Base-by-base conservation (phyloP, 1,140 invertebrate species). In the Ptiloglossa arizonensis region DNA sequence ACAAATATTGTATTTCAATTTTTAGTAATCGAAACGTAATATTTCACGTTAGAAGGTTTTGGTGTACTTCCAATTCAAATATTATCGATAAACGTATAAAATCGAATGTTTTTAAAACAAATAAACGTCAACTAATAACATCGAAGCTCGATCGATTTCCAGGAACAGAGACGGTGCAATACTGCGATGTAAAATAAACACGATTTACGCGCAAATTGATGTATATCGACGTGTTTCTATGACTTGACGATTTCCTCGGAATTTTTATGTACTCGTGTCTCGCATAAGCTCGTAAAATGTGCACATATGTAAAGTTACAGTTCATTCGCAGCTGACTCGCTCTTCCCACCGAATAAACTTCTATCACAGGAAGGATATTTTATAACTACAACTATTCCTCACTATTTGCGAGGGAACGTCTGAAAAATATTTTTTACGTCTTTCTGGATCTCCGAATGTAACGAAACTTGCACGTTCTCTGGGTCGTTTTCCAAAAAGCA, bases 291-390 rank as follows among this genome's bases (percentile, higher is more conserved):
- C 57, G 70, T 73, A 73, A 73, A 73, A 63, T 17, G 59, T 73
- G 35, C 59, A n/a, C n/a, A 50, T 59, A 44, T 24, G 32, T 32
- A 59, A 70, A 70, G 68, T 70, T 70, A 70, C 54, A 70, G 68
- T 70, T 70, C 54, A 59, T 73, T 73, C 59, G 71, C 59, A 73
- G 59, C 71, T 73, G 71, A 64, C 71, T 73, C 32, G 59, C 46
- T 54, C 24, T 64, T 64, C 27, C 59, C 59, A 62, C 71, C 35
- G 59, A 64, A 73, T 64, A 64, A 73, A 73, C 71, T 54, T 32
- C 17, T 46, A 27, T 41, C 19, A 24, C 24, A 15, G 46, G 52
- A 27, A 63, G 32, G 46, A 35, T 63, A 46, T 35, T 72, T 72
- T 63, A 63, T n/a, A 52, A n/a, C 32, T 50, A 29, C 62, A 72